phyloP scores from a whole-genome alignment of 2,888 invertebrate genomes.

The Bruchidius siliquastri region DNA sequence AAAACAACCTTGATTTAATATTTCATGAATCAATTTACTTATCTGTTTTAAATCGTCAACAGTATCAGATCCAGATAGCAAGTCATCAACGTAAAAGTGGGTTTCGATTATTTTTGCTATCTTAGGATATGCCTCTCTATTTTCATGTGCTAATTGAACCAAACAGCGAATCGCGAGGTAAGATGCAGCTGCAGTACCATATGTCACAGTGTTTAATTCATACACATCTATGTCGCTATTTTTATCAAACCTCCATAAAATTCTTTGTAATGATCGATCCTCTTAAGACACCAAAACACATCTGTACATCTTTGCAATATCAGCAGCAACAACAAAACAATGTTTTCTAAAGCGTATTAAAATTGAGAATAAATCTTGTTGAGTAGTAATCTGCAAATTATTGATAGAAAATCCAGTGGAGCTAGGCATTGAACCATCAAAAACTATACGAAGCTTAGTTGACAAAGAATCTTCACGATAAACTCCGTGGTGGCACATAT shows the following conservation, averaged over 20 bases:
- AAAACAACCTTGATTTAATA: slow-evolving; percentile 12
- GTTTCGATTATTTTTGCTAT: slow-evolving; percentile 7
- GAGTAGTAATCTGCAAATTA: not conserved
- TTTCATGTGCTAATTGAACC: slow-evolving; percentile 3
- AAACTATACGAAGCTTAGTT: slow-evolving; percentile 1
- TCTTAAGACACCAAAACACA: not conserved
- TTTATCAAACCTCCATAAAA: not conserved
- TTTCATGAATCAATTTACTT: not conserved
- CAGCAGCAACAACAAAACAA: not conserved
- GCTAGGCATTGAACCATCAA: not conserved
- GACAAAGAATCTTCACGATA: slow-evolving; percentile 4
- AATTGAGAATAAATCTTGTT: not conserved
- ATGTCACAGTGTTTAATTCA: not conserved
- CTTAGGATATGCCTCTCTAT: slow-evolving; percentile 3
- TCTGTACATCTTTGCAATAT: slow-evolving; percentile 4
- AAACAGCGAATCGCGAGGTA: slow-evolving; percentile 6
- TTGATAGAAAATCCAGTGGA: not conserved
- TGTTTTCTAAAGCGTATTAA: not conserved
- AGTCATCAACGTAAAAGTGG: slow-evolving; percentile 15
- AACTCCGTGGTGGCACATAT: slow-evolving; percentile 13
- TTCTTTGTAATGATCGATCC: not conserved
- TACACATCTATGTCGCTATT: not conserved
- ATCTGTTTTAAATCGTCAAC: slow-evolving; percentile 2
- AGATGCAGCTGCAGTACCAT: not conserved
- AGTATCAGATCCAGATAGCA: slow-evolving; percentile 6